These are phyloP conservation scores for Lemur catta DNA, from an alignment of 2,797 vertebrate species.

Conservation along the genomic window DNA sequence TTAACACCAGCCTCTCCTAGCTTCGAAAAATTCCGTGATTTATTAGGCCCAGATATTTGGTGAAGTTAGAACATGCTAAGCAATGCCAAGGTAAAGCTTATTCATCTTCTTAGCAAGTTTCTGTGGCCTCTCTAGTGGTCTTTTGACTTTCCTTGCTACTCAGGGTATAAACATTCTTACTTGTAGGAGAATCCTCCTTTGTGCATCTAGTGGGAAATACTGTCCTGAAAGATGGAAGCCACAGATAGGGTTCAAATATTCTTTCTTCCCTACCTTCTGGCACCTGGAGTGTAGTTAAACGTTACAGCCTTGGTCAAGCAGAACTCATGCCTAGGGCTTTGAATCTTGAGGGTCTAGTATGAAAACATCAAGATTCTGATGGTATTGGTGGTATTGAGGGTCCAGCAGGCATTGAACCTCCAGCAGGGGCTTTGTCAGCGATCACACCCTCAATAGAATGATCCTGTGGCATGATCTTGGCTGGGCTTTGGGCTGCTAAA, in stretches of 20 bases:
- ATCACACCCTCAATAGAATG: background rate
- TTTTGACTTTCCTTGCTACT: background rate
- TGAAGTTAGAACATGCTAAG: background rate
- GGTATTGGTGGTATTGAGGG: no score
- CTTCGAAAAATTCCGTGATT: constrained; percentile 19
- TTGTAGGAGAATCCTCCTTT: background rate
- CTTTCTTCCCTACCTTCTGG: background rate
- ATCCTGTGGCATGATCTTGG: background rate
- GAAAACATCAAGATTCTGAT: background rate
- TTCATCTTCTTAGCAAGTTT: background rate
- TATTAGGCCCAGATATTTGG: background rate
- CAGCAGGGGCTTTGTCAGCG: rapidly evolving
- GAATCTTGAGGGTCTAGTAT: background rate
- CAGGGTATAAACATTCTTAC: background rate
- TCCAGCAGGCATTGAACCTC: rapidly evolving
- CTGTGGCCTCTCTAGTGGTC: background rate
- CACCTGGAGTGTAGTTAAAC: background rate
- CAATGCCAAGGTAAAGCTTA: background rate
- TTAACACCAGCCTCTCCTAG: background rate
- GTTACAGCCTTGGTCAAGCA: background rate
- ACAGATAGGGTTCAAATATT: background rate
- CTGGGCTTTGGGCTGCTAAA: background rate
- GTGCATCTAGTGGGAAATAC: background rate
- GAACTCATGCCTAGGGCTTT: background rate
- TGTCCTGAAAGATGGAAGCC: background rate